These are phyloP conservation scores for Leucoraja ocellata DNA, from an alignment of 2,797 vertebrate species.

Conservation along the genomic window DNA sequence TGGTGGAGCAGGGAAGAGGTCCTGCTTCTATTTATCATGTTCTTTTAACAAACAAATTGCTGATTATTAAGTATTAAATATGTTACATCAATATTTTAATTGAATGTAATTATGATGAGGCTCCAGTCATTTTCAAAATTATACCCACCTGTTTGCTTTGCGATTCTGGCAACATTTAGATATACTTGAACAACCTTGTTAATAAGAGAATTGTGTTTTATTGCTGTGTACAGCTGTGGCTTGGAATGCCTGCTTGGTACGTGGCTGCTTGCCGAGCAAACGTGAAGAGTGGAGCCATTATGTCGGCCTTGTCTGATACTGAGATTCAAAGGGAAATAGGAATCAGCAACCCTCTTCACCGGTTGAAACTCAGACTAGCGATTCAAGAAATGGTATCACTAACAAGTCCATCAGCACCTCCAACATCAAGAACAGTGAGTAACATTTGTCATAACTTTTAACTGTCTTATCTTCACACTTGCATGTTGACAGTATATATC, in stretches of 20 bases:
- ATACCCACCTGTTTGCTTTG: neutral
- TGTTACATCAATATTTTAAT: neutral
- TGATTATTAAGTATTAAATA: neutral
- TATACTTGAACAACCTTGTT: neutral
- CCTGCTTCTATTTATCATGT: too few relatives aligned
- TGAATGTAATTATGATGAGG: neutral
- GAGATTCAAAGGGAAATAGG: slow-evolving; percentile 97
- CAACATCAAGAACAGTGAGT: slow-evolving; percentile 96
- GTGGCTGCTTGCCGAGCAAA: slow-evolving; percentile 94
- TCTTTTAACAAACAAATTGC: neutral
- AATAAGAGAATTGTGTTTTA: slow-evolving; percentile 21
- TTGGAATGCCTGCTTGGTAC: slow-evolving; percentile 97
- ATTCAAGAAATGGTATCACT: slow-evolving; percentile 98
- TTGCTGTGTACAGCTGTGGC: slow-evolving; percentile 69
- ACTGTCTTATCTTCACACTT: neutral
- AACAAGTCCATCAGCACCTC: slow-evolving; percentile 90
- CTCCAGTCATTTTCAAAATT: neutral
- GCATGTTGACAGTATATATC: neutral
- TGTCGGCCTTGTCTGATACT: slow-evolving; percentile 92
- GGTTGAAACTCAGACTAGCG: slow-evolving; percentile 87
- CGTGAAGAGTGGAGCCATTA: slow-evolving; percentile 95
- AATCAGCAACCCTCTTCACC: slow-evolving; percentile 92
- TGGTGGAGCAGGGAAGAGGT: too few relatives aligned
- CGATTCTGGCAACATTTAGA: neutral
- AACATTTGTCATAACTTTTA: slow-evolving; percentile 14